Evolutionary conservation across 1,140 invertebrate genomes (phyloP).

Genomic region (Mamestra configurata): DNA sequence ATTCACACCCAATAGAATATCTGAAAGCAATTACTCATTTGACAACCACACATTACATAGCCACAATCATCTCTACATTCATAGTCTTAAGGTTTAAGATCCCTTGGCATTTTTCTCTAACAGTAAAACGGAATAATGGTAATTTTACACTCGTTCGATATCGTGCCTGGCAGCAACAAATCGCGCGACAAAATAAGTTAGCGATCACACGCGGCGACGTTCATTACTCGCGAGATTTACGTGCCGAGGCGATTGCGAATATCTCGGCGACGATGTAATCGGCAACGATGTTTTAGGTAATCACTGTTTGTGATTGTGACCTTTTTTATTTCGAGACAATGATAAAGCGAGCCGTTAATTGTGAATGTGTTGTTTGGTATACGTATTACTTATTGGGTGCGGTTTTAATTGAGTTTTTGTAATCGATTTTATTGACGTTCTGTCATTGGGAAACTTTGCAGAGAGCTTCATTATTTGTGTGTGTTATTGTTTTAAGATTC

Average conservation of each 20-base stretch:
- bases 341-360: neutral
- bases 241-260: slow-evolving; percentile 54
- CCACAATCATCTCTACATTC: neutral
- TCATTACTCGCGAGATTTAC: slow-evolving; percentile 79
- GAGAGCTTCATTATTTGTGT: no score
- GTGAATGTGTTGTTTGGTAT: neutral
- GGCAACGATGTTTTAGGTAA: slow-evolving; percentile 42
- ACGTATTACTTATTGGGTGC: neutral
- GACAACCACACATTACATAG: neutral
- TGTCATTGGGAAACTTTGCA: neutral
- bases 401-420: neutral
- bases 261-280: slow-evolving; percentile 24
- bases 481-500: neutral
- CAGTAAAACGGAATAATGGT: slow-evolving; percentile 34
- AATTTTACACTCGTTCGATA: slow-evolving; percentile 42
- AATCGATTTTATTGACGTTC: neutral
- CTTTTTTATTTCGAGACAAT: slow-evolving; percentile 21
- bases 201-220: slow-evolving; percentile 76
- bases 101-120: neutral
- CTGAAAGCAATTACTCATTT: slow-evolving; percentile 35
- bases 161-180: slow-evolving; percentile 78
- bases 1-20: slow-evolving; percentile 45
- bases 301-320: slow-evolving; percentile 21
- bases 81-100: neutral
- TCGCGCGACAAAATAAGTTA: slow-evolving; percentile 75